These are phyloP conservation scores for Brachionus paranguensis DNA, from an alignment of 1,140 invertebrate species.

Conservation along the genomic window DNA sequence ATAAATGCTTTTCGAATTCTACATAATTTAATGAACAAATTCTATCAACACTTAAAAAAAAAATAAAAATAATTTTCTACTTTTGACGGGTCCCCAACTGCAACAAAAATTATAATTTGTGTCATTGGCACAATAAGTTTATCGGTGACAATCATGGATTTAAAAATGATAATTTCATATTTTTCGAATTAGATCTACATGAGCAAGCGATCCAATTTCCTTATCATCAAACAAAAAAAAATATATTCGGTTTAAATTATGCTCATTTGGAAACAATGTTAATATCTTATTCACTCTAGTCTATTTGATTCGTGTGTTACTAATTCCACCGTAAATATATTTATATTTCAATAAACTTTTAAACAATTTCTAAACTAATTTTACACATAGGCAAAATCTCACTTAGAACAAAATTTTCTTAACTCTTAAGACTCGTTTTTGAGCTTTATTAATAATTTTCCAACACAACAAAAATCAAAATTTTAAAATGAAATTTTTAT, in stretches of 20 bases:
- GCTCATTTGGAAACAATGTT: neutral
- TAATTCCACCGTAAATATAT: neutral
- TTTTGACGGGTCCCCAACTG: neutral
- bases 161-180: neutral
- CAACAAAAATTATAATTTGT: neutral
- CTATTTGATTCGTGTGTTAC: neutral
- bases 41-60: neutral
- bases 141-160: neutral
- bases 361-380: neutral
- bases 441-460: neutral
- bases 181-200: neutral
- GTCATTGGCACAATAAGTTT: neutral
- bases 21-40: neutral
- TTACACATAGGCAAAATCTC: neutral
- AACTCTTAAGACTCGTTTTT: neutral
- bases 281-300: neutral
- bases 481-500: neutral
- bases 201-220: neutral
- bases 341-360: neutral
- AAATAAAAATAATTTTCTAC: neutral
- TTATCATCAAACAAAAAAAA: neutral
- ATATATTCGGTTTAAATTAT: neutral
- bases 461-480: neutral
- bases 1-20: neutral
- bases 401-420: neutral